Evolutionary conservation across 2,113 vertebrate species (phyloP), one percentile per base, ranked within the genome.

Genomic region (Zosterops hypoxanthus): DNA sequence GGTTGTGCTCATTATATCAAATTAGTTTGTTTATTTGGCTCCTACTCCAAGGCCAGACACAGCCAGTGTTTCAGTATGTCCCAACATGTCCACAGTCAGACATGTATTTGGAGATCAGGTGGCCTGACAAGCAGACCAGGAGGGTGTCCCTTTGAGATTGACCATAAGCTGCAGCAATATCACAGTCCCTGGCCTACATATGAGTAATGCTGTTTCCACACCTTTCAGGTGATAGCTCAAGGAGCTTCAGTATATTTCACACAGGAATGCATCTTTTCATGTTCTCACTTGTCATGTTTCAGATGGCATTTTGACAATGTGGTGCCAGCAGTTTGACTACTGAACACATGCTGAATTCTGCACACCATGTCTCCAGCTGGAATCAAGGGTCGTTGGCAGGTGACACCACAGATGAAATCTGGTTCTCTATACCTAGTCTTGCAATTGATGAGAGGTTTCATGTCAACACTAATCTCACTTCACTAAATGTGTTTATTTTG

Each of bases 401-500:
- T 95, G 76, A 93, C 92, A 82, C 63, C 70, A 78, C 41, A 71
- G 59, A 92, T 84, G 72, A 97, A 95, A 92, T 96, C 94, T 94
- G 72, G 44, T 97, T 96, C 86, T 88, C 89, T 84, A 42, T 46
- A 91, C 85, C 88, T 96, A 92, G 88, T 92, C 96, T 96, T 94
- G 80, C 68, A 95, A 82, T 87, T 97, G 97, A 98, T 94, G 94
- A 96, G 82, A 91, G 6, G 89, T 87, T 97, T 92, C 95, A 95
- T 94, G 92, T 95, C 93, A 96, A 82, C 80, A 87, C 90, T 86
- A 82, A 96, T 97, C 86, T 94, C 96, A 97, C 92, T 97, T 97
- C 84, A 94, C 94, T 97, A 91, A 95, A 96, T 87, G 91, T 97
- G 94, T 95, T 98, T 97, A 95, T 97, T 97, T 97, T 94, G 36